These are phyloP conservation scores for Clusia tigrina DNA, from an alignment of 2,888 invertebrate species.

Conservation along the genomic window DNA sequence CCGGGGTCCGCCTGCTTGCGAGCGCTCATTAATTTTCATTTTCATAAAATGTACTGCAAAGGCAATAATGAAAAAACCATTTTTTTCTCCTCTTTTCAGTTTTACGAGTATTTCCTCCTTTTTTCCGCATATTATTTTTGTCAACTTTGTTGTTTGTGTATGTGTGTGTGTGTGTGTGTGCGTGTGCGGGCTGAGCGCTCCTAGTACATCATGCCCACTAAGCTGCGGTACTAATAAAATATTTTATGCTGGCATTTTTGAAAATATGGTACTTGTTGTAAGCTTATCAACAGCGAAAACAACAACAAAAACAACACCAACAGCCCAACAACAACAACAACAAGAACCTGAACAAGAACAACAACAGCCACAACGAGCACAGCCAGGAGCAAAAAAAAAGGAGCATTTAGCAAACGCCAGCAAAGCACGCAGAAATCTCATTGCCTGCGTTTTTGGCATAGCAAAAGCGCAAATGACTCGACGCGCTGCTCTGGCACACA, in stretches of 20 bases:
- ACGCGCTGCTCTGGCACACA: background rate
- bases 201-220: background rate
- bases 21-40: background rate
- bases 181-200: background rate
- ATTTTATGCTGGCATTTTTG: conserved; percentile 42
- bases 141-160: background rate
- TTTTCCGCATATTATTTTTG: background rate
- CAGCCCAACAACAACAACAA: background rate
- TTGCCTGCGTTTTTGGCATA: too few species aligned
- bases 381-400: background rate
- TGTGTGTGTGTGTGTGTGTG: background rate
- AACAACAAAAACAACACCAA: too few species aligned
- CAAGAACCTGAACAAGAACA: background rate
- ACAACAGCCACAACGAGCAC: background rate
- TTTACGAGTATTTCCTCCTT: background rate
- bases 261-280: background rate
- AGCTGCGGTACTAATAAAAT: conserved; percentile 48
- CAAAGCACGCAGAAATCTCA: background rate
- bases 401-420: too few species aligned
- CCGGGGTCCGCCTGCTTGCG: background rate
- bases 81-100: background rate
- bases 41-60: too few species aligned
- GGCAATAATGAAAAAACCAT: too few species aligned
- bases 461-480: too few species aligned
- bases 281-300: background rate